Base-by-base conservation (phyloP, 2,888 invertebrate genomes). In the Dynastes grantii region DNA sequence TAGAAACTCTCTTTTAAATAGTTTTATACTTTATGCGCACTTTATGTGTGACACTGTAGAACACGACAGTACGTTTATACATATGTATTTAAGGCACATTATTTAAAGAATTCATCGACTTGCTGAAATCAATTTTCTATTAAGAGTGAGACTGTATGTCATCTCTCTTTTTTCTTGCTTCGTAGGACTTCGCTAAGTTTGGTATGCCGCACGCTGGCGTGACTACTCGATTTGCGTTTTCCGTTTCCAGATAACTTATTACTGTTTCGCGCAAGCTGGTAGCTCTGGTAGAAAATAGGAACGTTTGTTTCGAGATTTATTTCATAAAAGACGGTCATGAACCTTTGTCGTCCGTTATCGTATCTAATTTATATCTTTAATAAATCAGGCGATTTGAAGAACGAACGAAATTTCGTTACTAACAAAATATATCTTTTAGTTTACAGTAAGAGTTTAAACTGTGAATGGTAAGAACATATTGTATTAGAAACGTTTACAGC, bases 281-380 rank as follows among this genome's bases (percentile, higher is more conserved):
- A 3, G 55, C 55, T 22, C 55, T 16, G 22, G 55, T 22, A 16
- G 55, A 22, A 58, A 58, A 16, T 58, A 58, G 16, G 22, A 58
- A 58, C 27, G 61, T 61, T 75, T 63, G 58, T 49, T 61, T 75
- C 49, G 13, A 75, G 49, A 75, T 75, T 75, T 75, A 75, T 75
- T 75, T 75, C 73, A 75, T 75, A 75, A 45, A 53, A 22, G 51
- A 40, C 40, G 27, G 73, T 75, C 73, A 37, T 73, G 61, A 61
- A 73, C 9, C 73, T 58, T 45, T 45, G 73, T 40, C 61, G 61
- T 61, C 13, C 61, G 51, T 29, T 61, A 75, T 63, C 73, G 73
- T 49, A 63, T 63, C 61, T 75, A 58, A 58, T 22, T 16, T 73
- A 73, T 73, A 58, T 61, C 58, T 61, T 45, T 73, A 61, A 63